Conservation (phyloP, 2,888 invertebrate species). For the Zhuqinia jingwanae region DNA sequence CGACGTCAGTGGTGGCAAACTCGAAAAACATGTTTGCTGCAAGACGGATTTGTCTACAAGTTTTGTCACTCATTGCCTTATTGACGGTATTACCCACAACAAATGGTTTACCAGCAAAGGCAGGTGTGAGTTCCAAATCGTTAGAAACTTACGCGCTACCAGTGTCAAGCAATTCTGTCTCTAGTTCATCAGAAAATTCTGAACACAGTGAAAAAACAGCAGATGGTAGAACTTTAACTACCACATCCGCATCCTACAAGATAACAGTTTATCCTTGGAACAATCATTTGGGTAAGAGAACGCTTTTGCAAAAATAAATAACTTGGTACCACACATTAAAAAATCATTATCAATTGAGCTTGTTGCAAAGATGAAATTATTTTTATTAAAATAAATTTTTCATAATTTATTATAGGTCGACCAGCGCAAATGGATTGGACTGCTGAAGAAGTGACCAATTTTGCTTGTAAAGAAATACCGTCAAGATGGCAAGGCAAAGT, state of each 20-base stretch:
- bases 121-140: conserved; percentile 22
- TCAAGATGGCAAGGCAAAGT: conserved; percentile 36
- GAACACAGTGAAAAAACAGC: not conserved
- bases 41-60: not conserved
- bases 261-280: conserved; percentile 63
- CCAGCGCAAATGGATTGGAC: conserved; percentile 45
- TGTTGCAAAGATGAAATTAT: too few species aligned
- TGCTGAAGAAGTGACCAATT: not conserved
- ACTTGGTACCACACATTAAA: not conserved
- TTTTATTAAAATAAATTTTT: not conserved
- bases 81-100: not conserved
- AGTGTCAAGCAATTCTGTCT: not conserved
- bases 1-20: not conserved
- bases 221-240: not conserved
- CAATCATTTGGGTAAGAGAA: conserved; percentile 61
- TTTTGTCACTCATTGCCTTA: not conserved
- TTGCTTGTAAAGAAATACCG: conserved; percentile 45
- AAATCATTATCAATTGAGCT: not conserved
- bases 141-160: not conserved
- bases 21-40: not conserved
- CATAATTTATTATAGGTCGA: conserved; percentile 33
- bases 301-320: not conserved
- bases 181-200: not conserved
- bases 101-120: not conserved
- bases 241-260: not conserved